Percentiles rank a stretch among this genome's conserved stretches.
These are phyloP conservation scores for Tenualosa ilisha DNA, from an alignment of 2,797 vertebrate genomes.

Conservation along the genomic window DNA sequence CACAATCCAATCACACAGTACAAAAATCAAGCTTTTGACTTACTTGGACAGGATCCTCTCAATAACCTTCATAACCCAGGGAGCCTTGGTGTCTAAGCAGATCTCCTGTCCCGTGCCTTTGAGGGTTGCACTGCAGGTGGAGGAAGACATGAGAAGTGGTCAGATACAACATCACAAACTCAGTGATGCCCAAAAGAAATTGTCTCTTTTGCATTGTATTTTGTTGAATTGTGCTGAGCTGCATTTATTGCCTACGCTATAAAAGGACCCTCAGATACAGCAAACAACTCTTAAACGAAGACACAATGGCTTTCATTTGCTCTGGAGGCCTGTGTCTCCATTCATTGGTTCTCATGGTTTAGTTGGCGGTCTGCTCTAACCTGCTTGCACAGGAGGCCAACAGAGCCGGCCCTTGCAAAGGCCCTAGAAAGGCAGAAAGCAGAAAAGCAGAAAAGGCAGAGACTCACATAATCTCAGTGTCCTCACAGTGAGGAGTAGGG, in stretches of 20 bases:
- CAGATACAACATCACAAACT: not conserved
- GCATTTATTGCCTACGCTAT: no score
- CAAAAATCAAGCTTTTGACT: conserved; percentile 19
- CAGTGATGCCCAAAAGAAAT: not conserved
- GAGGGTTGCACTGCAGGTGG: conserved; percentile 49
- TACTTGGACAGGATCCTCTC: conserved; percentile 52
- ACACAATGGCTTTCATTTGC: no score
- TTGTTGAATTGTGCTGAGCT: no score
- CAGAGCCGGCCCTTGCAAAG: not conserved
- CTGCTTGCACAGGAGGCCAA: not conserved
- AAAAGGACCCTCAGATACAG: no score
- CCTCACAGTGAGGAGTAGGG: conserved; percentile 54
- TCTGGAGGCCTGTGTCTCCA: not conserved
- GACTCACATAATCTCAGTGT: conserved; percentile 58
- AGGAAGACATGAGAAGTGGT: not conserved
- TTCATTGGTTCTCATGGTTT: not conserved
- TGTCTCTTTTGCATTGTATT: no score
- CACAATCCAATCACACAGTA: no score
- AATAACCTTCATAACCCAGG: conserved; percentile 49
- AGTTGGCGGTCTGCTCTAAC: not conserved
- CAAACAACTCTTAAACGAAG: no score
- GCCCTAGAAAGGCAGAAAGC: not conserved
- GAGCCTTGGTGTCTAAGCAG: conserved; percentile 48
- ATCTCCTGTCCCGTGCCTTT: conserved; percentile 37
- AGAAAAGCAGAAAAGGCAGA: no score